Percentiles rank a stretch among this genome's conserved stretches.
These are phyloP conservation scores for Australoheros scitulus DNA, from an alignment of 2,113 vertebrate genomes.

Conservation along the genomic window DNA sequence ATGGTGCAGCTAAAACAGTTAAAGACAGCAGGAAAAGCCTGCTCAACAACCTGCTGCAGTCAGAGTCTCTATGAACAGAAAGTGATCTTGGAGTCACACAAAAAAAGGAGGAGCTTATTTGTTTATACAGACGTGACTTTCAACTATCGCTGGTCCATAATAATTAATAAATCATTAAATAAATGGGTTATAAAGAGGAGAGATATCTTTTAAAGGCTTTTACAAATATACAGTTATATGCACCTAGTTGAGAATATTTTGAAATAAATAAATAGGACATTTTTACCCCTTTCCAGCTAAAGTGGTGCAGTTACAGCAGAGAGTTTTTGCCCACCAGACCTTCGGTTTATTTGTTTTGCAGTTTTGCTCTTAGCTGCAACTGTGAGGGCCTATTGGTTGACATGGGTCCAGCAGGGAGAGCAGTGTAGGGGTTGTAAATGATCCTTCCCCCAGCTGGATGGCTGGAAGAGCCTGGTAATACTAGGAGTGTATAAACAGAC, in stretches of 20 bases:
- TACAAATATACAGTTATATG: background rate
- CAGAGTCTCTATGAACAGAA: background rate
- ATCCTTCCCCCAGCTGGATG: slow-evolving; percentile 20
- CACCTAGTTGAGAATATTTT: rapidly evolving
- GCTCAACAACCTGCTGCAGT: no score
- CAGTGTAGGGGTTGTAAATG: background rate
- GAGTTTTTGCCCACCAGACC: no score
- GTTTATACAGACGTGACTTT: no score
- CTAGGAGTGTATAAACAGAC: background rate
- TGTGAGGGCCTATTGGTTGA: background rate
- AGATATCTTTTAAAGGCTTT: background rate
- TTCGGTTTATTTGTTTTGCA: no score
- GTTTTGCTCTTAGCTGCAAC: background rate
- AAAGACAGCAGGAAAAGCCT: no score
- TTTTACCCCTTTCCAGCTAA: background rate
- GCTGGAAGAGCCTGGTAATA: background rate
- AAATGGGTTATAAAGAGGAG: background rate
- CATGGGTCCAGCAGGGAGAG: background rate
- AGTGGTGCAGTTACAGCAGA: background rate
- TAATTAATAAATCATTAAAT: no score
- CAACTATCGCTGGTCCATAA: no score
- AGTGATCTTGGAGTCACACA: no score
- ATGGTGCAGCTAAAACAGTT: no score
- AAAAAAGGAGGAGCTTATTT: no score
- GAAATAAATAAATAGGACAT: background rate